Base-by-base conservation (phyloP, 2,797 vertebrate species). In the Centropyge bicolor region DNA sequence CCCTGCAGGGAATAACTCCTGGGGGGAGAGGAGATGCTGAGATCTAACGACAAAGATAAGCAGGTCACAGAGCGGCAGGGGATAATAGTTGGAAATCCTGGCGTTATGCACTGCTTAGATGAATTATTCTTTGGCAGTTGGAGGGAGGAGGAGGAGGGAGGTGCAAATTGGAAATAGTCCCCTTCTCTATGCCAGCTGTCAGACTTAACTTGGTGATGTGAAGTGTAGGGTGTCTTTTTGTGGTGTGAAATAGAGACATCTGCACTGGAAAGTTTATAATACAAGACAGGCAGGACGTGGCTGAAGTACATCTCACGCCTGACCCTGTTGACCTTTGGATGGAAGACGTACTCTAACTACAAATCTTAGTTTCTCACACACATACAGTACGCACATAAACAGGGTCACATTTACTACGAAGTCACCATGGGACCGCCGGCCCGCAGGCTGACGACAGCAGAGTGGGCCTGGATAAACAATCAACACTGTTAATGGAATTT, bases 401-500 rank as follows among this genome's bases (percentile, higher is more conserved):
- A 46, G 12, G n/a, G 69, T 13, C 64, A 67, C 14, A 43, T 68
- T 81, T 70, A 70, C 63, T 46, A 45, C 46, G 24, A 43, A 69
- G 64, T 49, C 70, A 45, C 72, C 38, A 8, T 11, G 71, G 76
- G 85, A 74, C 57, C 68, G 35, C 38, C 2, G 27, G 14, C 70
- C 78, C 36, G 57, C 75, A 81, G 76, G 78, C 71, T 74, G 83
- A 80, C 11, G 66, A 87, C 76, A 84, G 84, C 62, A 1, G 40
- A 77, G 79, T 41, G 17, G 54, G 64, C 59, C 85, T 86, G 78
- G 57, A 85, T 84, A 91, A 92, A 91, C 89, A 86, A 86, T 88
- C 83, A 86, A 83, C 62, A 87, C 82, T 49, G 86, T 78, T 45
- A 80, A 89, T 70, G 81, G 76, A 77, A 88, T 85, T 85, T 85